Percentiles rank a stretch among this genome's conserved stretches.
Conservation (phyloP, 2,113 vertebrate species). For the Coreoperca whiteheadi region DNA sequence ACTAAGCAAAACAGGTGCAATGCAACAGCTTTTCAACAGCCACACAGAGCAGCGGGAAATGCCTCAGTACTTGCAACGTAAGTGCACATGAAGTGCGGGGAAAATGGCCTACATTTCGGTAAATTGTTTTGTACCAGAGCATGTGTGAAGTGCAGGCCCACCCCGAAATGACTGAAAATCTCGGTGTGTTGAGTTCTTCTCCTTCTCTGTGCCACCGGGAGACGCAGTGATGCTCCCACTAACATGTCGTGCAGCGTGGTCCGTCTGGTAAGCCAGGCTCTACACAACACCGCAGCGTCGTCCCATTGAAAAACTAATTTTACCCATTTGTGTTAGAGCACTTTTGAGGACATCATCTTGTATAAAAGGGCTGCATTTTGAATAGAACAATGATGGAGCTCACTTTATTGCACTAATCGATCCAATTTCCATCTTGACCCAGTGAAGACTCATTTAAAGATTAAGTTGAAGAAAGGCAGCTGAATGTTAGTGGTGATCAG, state of each 20-base stretch:
- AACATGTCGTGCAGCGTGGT: neutral
- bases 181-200: neutral
- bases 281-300: neutral
- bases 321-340: neutral
- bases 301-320: constrained; percentile 8
- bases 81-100: constrained; percentile 11
- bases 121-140: constrained; percentile 13
- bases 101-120: constrained; percentile 36
- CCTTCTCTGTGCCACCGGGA: constrained; percentile 3
- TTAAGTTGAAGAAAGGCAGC: constrained; percentile 13
- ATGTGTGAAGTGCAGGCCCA: neutral
- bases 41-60: constrained; percentile 32
- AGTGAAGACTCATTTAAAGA: neutral
- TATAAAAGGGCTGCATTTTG: neutral
- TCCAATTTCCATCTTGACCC: constrained; percentile 7
- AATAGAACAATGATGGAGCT: constrained; percentile 8
- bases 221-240: constrained; percentile 6
- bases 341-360: neutral
- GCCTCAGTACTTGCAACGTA: neutral
- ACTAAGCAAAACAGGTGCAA: constrained; percentile 34
- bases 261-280: neutral
- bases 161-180: neutral
- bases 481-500: neutral
- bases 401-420: constrained; percentile 26
- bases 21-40: constrained; percentile 28